Evolutionary conservation across 64 coral and sea anemone species (phyloP).

Genomic region (Porites lutea): DNA sequence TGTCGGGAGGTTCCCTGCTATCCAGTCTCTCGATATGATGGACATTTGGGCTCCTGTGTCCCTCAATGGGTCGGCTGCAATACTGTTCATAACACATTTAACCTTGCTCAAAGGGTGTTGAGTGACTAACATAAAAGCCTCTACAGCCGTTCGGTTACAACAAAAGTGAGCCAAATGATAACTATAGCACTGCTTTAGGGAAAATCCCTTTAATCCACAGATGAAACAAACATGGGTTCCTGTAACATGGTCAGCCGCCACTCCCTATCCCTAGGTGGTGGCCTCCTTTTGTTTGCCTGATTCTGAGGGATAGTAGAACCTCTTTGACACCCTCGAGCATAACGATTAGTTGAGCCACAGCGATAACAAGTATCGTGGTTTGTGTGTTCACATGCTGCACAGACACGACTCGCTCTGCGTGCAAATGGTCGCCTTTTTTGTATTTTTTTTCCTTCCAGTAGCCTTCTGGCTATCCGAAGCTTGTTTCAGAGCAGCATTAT

Average conservation of each 20-base stretch:
- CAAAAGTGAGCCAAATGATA: constrained; percentile 21
- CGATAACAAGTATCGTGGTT: constrained; percentile 60
- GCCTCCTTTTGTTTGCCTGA: constrained; percentile 62
- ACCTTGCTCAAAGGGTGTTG: neutral
- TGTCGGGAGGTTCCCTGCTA: constrained; percentile 16
- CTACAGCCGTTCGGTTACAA: constrained; percentile 11
- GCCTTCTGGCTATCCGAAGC: neutral
- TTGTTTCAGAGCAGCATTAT: constrained; percentile 30
- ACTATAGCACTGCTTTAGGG: constrained; percentile 12
- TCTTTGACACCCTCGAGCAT: constrained; percentile 18
- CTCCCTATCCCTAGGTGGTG: constrained; percentile 74
- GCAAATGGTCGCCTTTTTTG: neutral
- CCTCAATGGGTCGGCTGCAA: constrained; percentile 5
- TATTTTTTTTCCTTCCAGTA: neutral
- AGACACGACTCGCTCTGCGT: neutral
- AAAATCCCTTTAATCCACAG: constrained; percentile 33
- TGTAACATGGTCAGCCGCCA: constrained; percentile 15
- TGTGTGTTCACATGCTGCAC: neutral
- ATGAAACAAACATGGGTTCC: constrained; percentile 54
- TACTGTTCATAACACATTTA: constrained; percentile 10
- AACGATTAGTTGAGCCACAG: constrained; percentile 67
- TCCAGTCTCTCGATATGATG: constrained; percentile 11
- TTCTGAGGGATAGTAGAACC: neutral
- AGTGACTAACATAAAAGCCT: constrained; percentile 1
- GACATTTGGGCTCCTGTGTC: constrained; percentile 63